A percentile compares a stretch with the other conserved stretches of the same genome.
phyloP scores from a whole-genome alignment of 2,797 vertebrate species.

The Arrhamphus sclerolepis region DNA sequence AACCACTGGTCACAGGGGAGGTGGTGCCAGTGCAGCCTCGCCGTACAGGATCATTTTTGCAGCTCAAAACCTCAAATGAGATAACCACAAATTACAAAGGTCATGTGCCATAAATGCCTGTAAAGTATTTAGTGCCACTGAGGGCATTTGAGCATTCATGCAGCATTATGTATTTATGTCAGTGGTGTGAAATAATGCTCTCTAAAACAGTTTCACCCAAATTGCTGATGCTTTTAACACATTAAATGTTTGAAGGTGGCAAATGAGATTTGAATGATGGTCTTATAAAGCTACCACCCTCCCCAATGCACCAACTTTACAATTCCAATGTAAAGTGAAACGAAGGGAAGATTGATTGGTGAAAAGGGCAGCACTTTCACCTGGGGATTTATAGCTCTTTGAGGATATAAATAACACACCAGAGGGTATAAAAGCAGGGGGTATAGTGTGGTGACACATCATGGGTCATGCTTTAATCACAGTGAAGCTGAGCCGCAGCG shows the following conservation, averaged over 20 bases:
- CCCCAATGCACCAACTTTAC: conserved; percentile 35
- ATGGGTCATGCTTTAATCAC: conserved; percentile 73
- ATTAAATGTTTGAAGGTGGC: conserved; percentile 30
- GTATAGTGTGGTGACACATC: conserved; percentile 60
- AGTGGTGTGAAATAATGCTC: conserved; percentile 23
- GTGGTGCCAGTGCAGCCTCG: conserved; percentile 57
- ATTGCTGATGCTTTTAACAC: conserved; percentile 35
- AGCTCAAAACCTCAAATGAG: conserved; percentile 53
- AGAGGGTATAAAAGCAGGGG: conserved; percentile 54
- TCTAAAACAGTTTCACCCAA: conserved; percentile 26
- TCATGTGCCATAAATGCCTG: conserved; percentile 60
- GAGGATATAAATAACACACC: conserved; percentile 75
- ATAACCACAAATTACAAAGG: conserved; percentile 68
- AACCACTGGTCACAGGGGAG: conserved; percentile 72
- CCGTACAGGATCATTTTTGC: conserved; percentile 45
- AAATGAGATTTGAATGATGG: conserved; percentile 41
- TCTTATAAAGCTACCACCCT: conserved; percentile 32
- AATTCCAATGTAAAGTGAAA: conserved; percentile 48
- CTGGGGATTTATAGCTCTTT: conserved; percentile 73
- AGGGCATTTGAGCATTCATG: conserved; percentile 31
- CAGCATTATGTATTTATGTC: conserved; percentile 21
- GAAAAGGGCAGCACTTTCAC: conserved; percentile 78
- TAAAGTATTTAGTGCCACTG: conserved; percentile 56
- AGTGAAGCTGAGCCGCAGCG: conserved; percentile 49
- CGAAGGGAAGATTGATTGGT: conserved; percentile 70